Evolutionary conservation across 2,797 vertebrate genomes (phyloP), one percentile per base, ranked within the genome.

Genomic region (Harpagifer antarcticus): DNA sequence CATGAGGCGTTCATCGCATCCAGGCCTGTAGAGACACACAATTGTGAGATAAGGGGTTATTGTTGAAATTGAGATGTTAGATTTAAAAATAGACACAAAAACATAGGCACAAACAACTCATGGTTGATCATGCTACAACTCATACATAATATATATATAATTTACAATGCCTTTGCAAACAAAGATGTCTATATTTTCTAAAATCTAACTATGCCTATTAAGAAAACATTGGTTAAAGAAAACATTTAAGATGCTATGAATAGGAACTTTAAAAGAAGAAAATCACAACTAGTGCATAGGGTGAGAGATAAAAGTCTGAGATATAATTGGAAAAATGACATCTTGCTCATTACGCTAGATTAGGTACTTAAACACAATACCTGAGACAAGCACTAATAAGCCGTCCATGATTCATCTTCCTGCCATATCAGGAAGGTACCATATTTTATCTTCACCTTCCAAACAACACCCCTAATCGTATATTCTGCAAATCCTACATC

Each of bases 1-100:
- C 96, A 96, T 95, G 96, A 97, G 97, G 97, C 95, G 93, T 95
- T 99, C 98, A 99, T 99, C 93, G 98, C 98, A 99, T 97, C 97
- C 96, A 96, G 94, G 97, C 97, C 98, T 99, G 94, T 55, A 87
- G 80, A 89, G 74, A 92, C 74, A 91, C 47, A 91, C 55, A 63
- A 74, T 78, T 76, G 20, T 72, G 42, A 78, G 16, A 80, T 72
- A 77, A 82, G 61, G 85, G 70, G 81, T 93, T 90, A 93, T 67
- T 84, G 74, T 72, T 79, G 37, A 78, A 69, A 50, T 64, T 49
- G 37, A 27, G 52, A 31, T 16, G 17, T 60, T 42, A 48, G 19
- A 65, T 53, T 19, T 65, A 58, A 82, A 77, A 5, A 55, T 20
- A 68, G 33, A 72, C 12, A 17, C 42, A 63, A 1, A 49, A 33